Evolutionary conservation across 2,888 invertebrate species (phyloP).

Genomic region (Tinea semifulvella): DNA sequence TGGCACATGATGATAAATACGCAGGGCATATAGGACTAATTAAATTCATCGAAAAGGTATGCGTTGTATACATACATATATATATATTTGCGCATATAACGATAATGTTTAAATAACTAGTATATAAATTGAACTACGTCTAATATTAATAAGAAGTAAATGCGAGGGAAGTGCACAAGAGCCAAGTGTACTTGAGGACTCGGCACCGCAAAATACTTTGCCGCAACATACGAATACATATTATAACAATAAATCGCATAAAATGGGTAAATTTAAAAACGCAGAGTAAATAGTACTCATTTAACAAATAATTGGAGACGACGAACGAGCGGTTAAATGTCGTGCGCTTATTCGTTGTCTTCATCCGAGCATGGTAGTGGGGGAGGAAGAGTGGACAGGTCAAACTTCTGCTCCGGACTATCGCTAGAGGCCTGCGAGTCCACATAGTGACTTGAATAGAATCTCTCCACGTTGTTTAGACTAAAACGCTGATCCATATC

Average conservation of each 20-base stretch:
- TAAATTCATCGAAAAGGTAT: conserved; percentile 8
- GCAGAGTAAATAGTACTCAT: background rate
- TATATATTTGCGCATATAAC: no score
- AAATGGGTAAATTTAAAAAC: background rate
- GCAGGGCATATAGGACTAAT: no score
- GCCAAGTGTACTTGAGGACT: background rate
- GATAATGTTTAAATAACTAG: no score
- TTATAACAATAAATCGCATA: background rate
- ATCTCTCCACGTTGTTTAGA: conserved; percentile 55
- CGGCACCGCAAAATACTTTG: background rate
- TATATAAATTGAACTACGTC: no score
- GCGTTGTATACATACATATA: background rate
- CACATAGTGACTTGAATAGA: conserved; percentile 61
- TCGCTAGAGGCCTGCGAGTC: conserved; percentile 72
- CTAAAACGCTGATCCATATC: conserved; percentile 59
- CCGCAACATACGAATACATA: no score
- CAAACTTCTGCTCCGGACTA: conserved; percentile 77
- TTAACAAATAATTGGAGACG: no score
- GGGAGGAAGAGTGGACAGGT: conserved; percentile 80
- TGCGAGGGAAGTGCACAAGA: background rate
- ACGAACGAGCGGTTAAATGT: no score
- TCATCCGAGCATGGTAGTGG: conserved; percentile 80
- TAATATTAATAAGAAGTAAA: background rate
- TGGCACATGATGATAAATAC: background rate
- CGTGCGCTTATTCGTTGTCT: conserved; percentile 60